Evolutionary conservation across 2,888 invertebrate genomes (phyloP).

Genomic region (Agrotis puta): DNA sequence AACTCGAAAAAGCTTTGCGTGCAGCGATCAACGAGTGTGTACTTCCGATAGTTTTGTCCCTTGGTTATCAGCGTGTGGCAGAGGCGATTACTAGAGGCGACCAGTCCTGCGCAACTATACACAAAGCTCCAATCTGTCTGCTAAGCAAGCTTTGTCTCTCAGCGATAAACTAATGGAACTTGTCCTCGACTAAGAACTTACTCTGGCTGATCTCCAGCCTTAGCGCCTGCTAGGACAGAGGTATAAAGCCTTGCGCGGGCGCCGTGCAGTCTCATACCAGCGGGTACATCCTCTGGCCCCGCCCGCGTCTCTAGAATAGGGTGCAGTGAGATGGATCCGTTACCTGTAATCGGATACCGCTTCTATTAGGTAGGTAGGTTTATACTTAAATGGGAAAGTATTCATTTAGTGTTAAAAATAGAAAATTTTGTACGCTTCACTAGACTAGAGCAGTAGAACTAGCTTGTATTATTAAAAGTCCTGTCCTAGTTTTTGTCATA

Average conservation of each 20-base stretch:
- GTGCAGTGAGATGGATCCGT: conserved; percentile 65
- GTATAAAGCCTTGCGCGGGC: conserved; percentile 85
- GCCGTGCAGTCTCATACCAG: conserved; percentile 85
- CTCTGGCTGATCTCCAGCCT: conserved; percentile 84
- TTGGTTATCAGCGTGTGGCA: no score
- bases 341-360: conserved; percentile 61
- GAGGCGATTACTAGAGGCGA: no score
- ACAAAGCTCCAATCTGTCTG: no score
- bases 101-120: no score
- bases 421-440: background rate
- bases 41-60: no score
- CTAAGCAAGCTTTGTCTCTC: no score
- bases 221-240: conserved; percentile 85
- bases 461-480: no score
- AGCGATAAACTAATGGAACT: no score
- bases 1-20: no score
- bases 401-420: background rate
- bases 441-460: no score
- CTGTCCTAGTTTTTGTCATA: no score
- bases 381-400: background rate
- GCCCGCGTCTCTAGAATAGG: conserved; percentile 77
- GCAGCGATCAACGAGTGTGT: no score
- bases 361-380: background rate
- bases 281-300: conserved; percentile 82
- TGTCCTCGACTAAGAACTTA: conserved; percentile 61